Base-by-base conservation (phyloP, 1,140 invertebrate species). In the Fragariocoptes setiger region DNA sequence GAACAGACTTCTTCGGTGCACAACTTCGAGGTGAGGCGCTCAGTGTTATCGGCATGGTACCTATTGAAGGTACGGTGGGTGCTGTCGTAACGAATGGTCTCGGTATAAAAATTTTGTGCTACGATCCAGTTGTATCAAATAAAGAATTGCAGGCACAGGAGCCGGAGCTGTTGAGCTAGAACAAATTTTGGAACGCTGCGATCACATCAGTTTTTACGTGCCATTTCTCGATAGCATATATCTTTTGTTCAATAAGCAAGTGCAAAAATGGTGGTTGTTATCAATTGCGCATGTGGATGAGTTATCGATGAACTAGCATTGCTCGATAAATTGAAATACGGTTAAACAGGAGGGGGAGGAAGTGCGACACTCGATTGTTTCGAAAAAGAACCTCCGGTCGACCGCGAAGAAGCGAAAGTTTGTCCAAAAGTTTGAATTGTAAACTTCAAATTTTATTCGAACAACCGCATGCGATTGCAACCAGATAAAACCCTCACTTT, bases 141-240 rank as follows among this genome's bases (percentile, higher is more conserved):
- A 71, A 77, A 49, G 66, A 39, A 72, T 76, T 38, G 61, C 62
- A 17, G 62, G 70, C 47, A 73, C 75, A 49, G 69, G 73, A 38
- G 71, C 85, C 1, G 67, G 72, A 41, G 76, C 71, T 50, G 57
- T 79, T 52, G 59, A 64, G 35, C 56, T 94, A 44, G 72, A 85
- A 3, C 59, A 85, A 51, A 74, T 95, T 45, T 95, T 83, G 83
- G 72, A 77, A 0, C 48, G 66, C 17, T 82, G 80, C 16, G 86
- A 97, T 55, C 94, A 83, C 56, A 88, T 97, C 48, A 94, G 88
- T 0, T 72, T 97, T 0, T 88, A 97, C 53, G 86, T 80, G 2
- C 88, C 88, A 2, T 65, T 95, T 0, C 82, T 92, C 49, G 76
- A 76, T 17, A 72, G 80, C 48, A 95, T 86, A 2, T 74, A 62